These are phyloP conservation scores for Sphenopsis melanotis DNA, from an alignment of 2,797 vertebrate genomes.

Conservation along the genomic window DNA sequence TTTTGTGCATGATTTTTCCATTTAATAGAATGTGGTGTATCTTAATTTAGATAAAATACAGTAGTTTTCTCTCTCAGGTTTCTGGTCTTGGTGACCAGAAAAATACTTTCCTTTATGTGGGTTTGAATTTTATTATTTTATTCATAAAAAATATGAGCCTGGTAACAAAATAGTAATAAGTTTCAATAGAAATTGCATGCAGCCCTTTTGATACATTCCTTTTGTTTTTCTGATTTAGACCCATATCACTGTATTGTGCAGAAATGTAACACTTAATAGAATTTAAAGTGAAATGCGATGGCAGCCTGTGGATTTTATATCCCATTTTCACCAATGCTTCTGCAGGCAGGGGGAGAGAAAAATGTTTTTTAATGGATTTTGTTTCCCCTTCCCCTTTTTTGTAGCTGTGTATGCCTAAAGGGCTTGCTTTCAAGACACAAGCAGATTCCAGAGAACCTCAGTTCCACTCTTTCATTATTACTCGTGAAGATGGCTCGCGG, in stretches of 20 bases:
- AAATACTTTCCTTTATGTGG: background rate
- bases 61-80: background rate
- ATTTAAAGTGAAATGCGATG: background rate
- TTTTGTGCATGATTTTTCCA: background rate
- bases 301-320: background rate
- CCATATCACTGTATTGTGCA: background rate
- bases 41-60: background rate
- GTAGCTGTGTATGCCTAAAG: conserved; percentile 90
- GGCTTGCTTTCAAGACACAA: conserved; percentile 91
- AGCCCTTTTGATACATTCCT: background rate
- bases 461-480: conserved; percentile 98
- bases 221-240: background rate
- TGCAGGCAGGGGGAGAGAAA: background rate
- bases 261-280: background rate
- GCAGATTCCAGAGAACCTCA: conserved; percentile 88
- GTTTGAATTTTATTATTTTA: background rate
- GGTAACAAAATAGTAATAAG: background rate
- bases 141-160: background rate
- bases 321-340: background rate
- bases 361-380: background rate
- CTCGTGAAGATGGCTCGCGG: conserved; percentile 96
- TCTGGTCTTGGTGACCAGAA: background rate
- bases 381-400: background rate
- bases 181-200: background rate
- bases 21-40: background rate